Evolutionary conservation across 37 sponge, comb jelly and placozoan genomes (phyloP).

Genomic region (Mnemiopsis leidyi): DNA sequence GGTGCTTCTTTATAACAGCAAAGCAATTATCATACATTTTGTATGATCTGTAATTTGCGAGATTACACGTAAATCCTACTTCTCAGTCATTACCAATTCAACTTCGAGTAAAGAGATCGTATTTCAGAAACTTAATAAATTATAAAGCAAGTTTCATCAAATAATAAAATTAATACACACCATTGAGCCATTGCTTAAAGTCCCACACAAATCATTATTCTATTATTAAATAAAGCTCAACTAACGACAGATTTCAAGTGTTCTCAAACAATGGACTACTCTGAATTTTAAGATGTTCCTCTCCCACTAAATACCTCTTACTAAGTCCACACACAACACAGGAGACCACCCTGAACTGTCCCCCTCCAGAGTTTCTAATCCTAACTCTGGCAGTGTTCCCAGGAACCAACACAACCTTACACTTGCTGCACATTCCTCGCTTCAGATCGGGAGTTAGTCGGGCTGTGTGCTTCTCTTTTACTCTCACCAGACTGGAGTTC

Average conservation of each 20-base stretch:
- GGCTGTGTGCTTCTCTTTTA: background rate
- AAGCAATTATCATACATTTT: no score
- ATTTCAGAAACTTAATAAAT: no score
- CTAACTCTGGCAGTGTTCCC: background rate
- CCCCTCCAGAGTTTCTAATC: background rate
- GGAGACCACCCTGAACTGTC: slow-evolving; percentile 16
- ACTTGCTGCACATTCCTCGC: slow-evolving; percentile 18
- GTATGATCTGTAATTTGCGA: no score
- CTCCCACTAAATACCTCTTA: background rate
- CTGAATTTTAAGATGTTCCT: slow-evolving; percentile 36
- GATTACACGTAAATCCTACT: no score
- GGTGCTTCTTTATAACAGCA: no score
- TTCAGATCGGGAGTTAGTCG: slow-evolving; percentile 3
- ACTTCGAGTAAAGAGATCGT: no score
- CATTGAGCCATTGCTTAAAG: no score
- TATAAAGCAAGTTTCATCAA: no score
- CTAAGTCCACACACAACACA: background rate
- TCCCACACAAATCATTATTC: background rate
- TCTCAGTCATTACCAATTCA: no score
- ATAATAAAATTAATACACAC: no score
- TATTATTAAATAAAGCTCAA: background rate
- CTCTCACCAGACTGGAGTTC: background rate
- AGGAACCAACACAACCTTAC: slow-evolving; percentile 32
- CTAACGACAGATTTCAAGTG: slow-evolving; percentile 20
- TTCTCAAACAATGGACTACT: background rate